phyloP scores from a whole-genome alignment of 2,113 vertebrate species.

The Microtus richardsoni region DNA sequence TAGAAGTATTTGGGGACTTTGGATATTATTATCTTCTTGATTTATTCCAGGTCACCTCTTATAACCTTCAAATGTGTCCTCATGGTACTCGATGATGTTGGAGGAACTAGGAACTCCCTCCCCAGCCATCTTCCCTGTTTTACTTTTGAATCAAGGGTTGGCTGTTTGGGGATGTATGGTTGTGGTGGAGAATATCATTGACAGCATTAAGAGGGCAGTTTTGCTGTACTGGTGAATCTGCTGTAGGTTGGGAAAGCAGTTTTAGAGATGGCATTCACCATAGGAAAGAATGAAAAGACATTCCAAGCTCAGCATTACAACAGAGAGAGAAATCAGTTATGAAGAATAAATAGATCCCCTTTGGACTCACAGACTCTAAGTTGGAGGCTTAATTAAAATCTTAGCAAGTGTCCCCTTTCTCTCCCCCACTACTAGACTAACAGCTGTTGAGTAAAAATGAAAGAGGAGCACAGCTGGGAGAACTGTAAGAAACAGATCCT shows the following conservation, averaged over 20 bases:
- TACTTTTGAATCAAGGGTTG: background rate
- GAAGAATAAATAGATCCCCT: background rate
- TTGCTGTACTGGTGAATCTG: background rate
- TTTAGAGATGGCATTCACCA: background rate
- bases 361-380: background rate
- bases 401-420: background rate
- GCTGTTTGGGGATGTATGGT: background rate
- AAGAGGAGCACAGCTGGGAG: background rate
- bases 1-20: background rate
- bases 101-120: background rate
- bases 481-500: background rate
- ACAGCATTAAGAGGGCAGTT: background rate
- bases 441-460: constrained; percentile 10
- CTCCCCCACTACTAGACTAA: background rate
- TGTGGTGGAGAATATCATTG: background rate
- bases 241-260: background rate
- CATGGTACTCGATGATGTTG: background rate
- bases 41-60: background rate
- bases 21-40: background rate
- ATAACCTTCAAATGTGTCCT: background rate
- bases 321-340: background rate
- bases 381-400: constrained; percentile 37
- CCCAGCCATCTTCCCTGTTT: background rate
- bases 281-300: background rate
- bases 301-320: background rate